phyloP scores from a whole-genome alignment of 1,140 invertebrate genomes.

The Monochamus saltuarius region DNA sequence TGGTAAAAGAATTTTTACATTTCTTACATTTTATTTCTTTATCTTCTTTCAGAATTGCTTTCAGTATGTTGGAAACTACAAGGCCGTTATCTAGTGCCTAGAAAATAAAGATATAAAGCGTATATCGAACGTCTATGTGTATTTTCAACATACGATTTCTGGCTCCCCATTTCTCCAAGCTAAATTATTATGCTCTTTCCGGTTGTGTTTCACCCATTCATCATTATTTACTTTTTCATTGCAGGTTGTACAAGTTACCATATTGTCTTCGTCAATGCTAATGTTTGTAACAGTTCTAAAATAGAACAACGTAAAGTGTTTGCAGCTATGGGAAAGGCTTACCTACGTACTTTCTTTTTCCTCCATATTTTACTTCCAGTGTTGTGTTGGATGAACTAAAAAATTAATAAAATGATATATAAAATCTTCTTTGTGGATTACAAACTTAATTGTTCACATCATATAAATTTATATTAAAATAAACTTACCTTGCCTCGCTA shows the following conservation, averaged over 20 bases:
- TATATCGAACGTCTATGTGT: too few species aligned
- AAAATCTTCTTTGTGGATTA: too few species aligned
- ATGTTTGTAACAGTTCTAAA: neutral
- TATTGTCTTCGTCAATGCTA: conserved; percentile 13
- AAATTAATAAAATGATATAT: neutral
- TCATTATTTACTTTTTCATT: conserved; percentile 12
- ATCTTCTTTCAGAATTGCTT: conserved; percentile 6
- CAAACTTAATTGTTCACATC: too few species aligned
- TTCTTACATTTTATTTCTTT: conserved; percentile 22
- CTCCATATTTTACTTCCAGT: neutral
- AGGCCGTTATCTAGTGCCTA: conserved; percentile 22
- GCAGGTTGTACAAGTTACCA: conserved; percentile 25
- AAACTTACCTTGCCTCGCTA: conserved; percentile 9
- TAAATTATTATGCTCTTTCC: conserved; percentile 20
- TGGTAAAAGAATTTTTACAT: conserved; percentile 10
- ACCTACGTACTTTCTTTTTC: neutral
- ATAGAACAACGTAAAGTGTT: neutral
- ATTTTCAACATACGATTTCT: conserved; percentile 18
- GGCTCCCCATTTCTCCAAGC: conserved; percentile 22
- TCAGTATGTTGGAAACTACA: conserved; percentile 20
- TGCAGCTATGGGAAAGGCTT: neutral
- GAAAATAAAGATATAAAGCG: conserved; percentile 19
- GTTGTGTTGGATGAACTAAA: neutral
- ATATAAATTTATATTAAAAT: conserved; percentile 5
- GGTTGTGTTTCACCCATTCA: conserved; percentile 26